A percentile compares a stretch with the other conserved stretches of the same genome.
Evolutionary conservation across 1,140 invertebrate genomes (phyloP).

Genomic region (Hestina assimilis): DNA sequence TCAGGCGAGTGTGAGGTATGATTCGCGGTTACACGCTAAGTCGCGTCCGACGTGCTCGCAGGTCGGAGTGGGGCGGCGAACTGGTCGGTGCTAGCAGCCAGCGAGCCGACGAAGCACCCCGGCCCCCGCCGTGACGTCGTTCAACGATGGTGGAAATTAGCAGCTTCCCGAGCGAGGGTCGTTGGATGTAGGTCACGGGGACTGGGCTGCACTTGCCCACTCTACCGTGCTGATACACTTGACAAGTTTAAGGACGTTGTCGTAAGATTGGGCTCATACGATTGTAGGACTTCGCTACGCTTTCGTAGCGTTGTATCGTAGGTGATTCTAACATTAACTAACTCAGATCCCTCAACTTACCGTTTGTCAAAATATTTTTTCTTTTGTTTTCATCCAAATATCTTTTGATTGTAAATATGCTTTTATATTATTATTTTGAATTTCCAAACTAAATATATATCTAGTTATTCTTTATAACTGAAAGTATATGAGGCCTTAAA

Average conservation of each 20-base stretch:
- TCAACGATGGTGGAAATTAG: constrained; percentile 70
- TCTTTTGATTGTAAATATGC: too few relatives aligned
- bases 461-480: too few relatives aligned
- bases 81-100: constrained; percentile 54
- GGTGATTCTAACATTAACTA: constrained; percentile 3
- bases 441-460: too few relatives aligned
- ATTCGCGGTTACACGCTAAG: constrained; percentile 30
- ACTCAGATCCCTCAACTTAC: too few relatives aligned
- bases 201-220: constrained; percentile 73
- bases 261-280: constrained; percentile 50
- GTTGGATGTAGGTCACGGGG: constrained; percentile 75
- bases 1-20: constrained; percentile 48
- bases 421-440: too few relatives aligned
- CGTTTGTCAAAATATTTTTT: too few relatives aligned
- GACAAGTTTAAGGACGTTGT: constrained; percentile 76
- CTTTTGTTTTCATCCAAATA: too few relatives aligned
- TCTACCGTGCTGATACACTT: constrained; percentile 68
- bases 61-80: constrained; percentile 55
- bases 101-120: constrained; percentile 48
- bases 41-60: constrained; percentile 40
- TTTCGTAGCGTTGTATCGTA: constrained; percentile 40
- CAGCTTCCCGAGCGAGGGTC: constrained; percentile 76
- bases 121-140: constrained; percentile 59
- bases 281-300: constrained; percentile 32
- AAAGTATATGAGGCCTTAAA: too few relatives aligned